Conservation (phyloP, 2,797 vertebrate species). For the Furcifer pardalis region DNA sequence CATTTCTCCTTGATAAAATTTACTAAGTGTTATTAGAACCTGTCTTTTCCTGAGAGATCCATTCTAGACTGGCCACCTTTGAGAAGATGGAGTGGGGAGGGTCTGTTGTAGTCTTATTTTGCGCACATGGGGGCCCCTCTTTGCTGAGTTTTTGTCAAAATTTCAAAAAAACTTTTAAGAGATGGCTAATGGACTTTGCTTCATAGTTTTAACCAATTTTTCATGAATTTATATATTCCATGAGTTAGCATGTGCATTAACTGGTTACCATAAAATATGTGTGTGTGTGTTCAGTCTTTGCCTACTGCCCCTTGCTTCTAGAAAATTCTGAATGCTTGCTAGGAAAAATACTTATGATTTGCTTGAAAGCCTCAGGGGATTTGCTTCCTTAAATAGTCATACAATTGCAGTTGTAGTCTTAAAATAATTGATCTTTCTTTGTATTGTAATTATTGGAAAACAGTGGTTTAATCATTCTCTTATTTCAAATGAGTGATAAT, state of each 20-base stretch:
- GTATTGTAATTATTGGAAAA: neutral
- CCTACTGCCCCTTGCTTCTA: neutral
- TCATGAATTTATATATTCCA: neutral
- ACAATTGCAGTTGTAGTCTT: neutral
- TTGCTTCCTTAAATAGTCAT: neutral
- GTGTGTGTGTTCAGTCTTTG: too few species aligned
- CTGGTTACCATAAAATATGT: neutral
- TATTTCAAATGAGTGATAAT: neutral
- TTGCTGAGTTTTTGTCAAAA: neutral
- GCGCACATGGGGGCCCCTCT: neutral
- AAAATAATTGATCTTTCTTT: neutral
- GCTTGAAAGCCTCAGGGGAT: neutral
- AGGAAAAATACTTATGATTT: neutral
- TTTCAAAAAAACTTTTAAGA: neutral
- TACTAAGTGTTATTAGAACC: neutral
- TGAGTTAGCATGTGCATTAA: neutral
- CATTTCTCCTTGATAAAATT: neutral
- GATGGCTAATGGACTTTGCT: neutral
- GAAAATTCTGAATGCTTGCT: neutral
- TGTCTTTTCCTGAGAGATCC: neutral
- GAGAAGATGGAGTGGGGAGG: too few species aligned
- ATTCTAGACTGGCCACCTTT: neutral
- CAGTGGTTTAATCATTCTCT: neutral
- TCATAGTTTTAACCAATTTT: neutral
- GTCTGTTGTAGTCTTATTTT: neutral